These are phyloP conservation scores for Desmophyllum pertusum DNA, from an alignment of 92 coral and sea anemone genomes.

Conservation along the genomic window DNA sequence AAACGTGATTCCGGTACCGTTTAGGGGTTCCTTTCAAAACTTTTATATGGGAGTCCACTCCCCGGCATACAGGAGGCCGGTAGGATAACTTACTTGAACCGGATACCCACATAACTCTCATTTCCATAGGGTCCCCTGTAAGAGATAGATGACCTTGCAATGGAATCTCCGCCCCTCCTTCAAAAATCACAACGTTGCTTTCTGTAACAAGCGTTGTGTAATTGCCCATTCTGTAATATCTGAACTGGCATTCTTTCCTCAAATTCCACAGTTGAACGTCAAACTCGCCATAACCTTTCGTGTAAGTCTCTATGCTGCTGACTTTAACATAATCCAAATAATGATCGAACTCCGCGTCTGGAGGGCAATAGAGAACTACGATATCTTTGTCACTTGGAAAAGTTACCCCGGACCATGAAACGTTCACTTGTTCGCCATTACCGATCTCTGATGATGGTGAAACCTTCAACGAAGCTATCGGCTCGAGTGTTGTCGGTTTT, in stretches of 20 bases:
- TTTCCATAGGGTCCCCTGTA: conserved; percentile 73
- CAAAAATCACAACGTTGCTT: conserved; percentile 73
- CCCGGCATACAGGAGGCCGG: too few relatives aligned
- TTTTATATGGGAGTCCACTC: too few relatives aligned
- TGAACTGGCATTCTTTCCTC: conserved; percentile 79
- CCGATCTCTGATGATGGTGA: conserved; percentile 55
- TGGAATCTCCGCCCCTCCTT: conserved; percentile 70
- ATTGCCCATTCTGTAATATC: conserved; percentile 70
- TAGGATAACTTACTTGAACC: conserved; percentile 65
- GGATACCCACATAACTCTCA: conserved; percentile 95
- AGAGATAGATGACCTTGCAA: conserved; percentile 82
- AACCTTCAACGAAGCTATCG: conserved; percentile 25
- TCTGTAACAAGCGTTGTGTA: conserved; percentile 37
- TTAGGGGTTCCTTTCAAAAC: too few relatives aligned
- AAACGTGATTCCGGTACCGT: too few relatives aligned
- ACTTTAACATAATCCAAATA: conserved; percentile 74
- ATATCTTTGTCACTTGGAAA: conserved; percentile 61
- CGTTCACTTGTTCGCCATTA: conserved; percentile 74
- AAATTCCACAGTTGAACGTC: conserved; percentile 73
- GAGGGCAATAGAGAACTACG: conserved; percentile 86
- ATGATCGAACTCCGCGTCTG: conserved; percentile 58
- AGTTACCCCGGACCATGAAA: conserved; percentile 73
- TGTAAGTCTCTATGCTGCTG: conserved; percentile 60
- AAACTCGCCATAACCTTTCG: conserved; percentile 66
- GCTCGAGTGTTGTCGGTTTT: conserved; percentile 25